Conservation (phyloP, 92 coral and sea anemone species). For the Paragorgia papillata region DNA sequence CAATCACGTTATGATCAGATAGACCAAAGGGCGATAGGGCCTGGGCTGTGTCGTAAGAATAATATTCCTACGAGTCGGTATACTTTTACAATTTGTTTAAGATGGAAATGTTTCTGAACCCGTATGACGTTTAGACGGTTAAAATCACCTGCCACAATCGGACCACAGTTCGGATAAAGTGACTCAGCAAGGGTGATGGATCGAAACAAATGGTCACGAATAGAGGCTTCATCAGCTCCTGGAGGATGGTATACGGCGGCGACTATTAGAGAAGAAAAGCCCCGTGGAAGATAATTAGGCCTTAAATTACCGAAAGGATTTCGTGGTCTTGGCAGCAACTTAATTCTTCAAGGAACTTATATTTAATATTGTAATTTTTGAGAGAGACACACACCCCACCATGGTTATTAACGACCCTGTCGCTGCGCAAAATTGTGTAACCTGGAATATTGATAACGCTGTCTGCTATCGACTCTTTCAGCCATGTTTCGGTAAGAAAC, state of each 20-base stretch:
- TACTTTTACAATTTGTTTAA: conserved; percentile 48
- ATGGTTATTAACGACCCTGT: conserved; percentile 44
- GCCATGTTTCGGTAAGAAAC: conserved; percentile 60
- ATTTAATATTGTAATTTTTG: conserved; percentile 7
- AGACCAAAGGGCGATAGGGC: conserved; percentile 28
- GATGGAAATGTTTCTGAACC: conserved; percentile 32
- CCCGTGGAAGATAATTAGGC: conserved; percentile 49
- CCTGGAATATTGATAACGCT: conserved; percentile 21
- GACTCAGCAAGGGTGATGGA: conserved; percentile 55
- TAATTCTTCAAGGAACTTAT: conserved; percentile 34
- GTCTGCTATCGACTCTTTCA: conserved; percentile 36
- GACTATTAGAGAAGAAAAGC: conserved; percentile 4
- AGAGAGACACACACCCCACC: conserved; percentile 46
- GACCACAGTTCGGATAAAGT: conserved; percentile 48
- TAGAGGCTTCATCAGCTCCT: conserved; percentile 28
- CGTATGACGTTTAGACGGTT: conserved; percentile 1
- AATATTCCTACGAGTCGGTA: conserved; percentile 46
- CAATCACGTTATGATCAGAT: conserved; percentile 35
- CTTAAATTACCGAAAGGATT: conserved; percentile 40
- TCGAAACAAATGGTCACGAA: conserved; percentile 51
- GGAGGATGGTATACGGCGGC: conserved; percentile 54
- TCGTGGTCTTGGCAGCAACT: conserved; percentile 42
- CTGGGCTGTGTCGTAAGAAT: conserved; percentile 49
- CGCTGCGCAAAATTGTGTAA: conserved; percentile 4
- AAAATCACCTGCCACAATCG: conserved; percentile 46